These are phyloP conservation scores for Petrosia ficiformis DNA, from an alignment of 37 sponge, comb jelly and placozoan species.

Conservation along the genomic window DNA sequence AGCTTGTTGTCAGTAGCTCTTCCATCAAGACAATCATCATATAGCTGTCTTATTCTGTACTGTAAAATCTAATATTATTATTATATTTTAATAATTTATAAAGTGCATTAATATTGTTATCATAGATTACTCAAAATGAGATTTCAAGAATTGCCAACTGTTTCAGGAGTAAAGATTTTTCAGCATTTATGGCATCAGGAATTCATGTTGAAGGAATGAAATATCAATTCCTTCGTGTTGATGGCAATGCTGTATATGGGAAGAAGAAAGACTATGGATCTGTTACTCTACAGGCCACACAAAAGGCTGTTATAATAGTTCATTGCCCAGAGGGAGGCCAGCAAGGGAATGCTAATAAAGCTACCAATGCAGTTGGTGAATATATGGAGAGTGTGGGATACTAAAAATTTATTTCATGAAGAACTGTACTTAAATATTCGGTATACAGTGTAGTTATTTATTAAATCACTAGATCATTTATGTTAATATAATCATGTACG, in stretches of 20 bases:
- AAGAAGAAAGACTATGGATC: slow-evolving; percentile 74
- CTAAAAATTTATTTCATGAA: slow-evolving; percentile 40
- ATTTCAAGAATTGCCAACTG: slow-evolving; percentile 58
- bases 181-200: slow-evolving; percentile 66
- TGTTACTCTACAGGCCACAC: slow-evolving; percentile 69
- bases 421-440: not conserved
- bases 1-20: too few species aligned
- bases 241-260: slow-evolving; percentile 58
- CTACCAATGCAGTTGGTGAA: slow-evolving; percentile 74
- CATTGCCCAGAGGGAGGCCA: slow-evolving; percentile 85
- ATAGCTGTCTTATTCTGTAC: too few species aligned
- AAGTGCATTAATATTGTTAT: not conserved
- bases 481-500: not conserved
- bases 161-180: slow-evolving; percentile 78
- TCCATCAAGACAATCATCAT: not conserved
- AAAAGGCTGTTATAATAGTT: slow-evolving; percentile 84
- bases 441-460: not conserved
- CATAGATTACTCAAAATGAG: slow-evolving; percentile 38
- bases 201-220: slow-evolving; percentile 43
- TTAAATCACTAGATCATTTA: not conserved
- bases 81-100: too few species aligned
- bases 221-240: slow-evolving; percentile 81
- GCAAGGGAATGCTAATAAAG: slow-evolving; percentile 85
- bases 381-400: slow-evolving; percentile 73
- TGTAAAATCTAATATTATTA: not conserved